A percentile compares a stretch with the other conserved stretches of the same genome.
Evolutionary conservation across 2,888 invertebrate species (phyloP).

Genomic region (Pheosia tremula): DNA sequence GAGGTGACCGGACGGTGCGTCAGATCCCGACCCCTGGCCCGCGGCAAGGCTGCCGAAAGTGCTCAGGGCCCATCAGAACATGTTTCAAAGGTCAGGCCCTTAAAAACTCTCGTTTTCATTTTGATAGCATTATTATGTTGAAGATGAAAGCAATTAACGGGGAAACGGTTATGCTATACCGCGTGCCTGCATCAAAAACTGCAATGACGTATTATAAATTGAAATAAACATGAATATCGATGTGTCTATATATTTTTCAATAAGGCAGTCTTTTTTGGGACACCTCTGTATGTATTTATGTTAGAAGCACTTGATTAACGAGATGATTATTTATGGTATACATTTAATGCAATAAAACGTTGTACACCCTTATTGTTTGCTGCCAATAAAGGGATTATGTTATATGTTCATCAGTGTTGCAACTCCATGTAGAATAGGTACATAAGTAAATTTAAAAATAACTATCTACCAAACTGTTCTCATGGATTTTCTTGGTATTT

Average conservation of each 20-base stretch:
- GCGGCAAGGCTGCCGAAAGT: conserved; percentile 55
- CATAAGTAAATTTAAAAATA: background rate
- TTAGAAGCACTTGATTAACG: too few relatives aligned
- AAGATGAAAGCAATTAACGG: conserved; percentile 20
- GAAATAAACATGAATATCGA: too few relatives aligned
- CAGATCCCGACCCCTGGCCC: conserved; percentile 29
- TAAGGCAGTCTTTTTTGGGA: too few relatives aligned
- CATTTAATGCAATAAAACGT: too few relatives aligned
- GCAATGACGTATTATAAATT: background rate
- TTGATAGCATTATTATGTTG: conserved; percentile 41
- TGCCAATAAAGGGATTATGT: too few relatives aligned
- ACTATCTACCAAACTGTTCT: background rate
- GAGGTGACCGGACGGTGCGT: conserved; percentile 43
- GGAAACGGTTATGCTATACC: background rate
- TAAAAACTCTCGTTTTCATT: conserved; percentile 51
- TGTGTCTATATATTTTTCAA: too few relatives aligned
- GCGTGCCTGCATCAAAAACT: background rate
- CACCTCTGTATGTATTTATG: too few relatives aligned
- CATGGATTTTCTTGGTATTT: background rate
- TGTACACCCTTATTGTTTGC: too few relatives aligned
- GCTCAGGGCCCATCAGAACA: conserved; percentile 45
- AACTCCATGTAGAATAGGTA: background rate
- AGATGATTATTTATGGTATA: too few relatives aligned
- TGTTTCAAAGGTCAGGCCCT: conserved; percentile 53
- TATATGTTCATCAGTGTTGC: too few relatives aligned